A percentile compares a stretch with the other conserved stretches of the same genome.
phyloP scores from a whole-genome alignment of 1,140 invertebrate species.

The Neomicropteryx cornuta region DNA sequence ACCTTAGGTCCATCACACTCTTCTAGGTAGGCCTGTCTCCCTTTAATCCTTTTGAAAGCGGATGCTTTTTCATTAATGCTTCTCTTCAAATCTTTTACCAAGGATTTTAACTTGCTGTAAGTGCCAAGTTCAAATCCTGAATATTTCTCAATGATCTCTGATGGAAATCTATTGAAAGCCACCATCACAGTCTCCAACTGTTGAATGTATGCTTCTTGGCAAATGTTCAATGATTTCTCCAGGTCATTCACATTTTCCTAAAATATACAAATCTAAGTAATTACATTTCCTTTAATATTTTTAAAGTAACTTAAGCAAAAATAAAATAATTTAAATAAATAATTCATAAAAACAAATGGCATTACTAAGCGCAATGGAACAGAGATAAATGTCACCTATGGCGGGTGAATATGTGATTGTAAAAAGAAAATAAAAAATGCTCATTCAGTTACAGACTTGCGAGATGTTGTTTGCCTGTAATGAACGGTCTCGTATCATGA shows the following conservation, averaged over 20 bases:
- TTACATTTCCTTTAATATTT: background rate
- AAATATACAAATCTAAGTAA: constrained; percentile 5
- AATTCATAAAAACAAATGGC: background rate
- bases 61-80: constrained; percentile 8
- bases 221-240: constrained; percentile 12
- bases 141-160: constrained; percentile 11
- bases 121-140: constrained; percentile 11
- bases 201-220: constrained; percentile 12
- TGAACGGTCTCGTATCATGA: no score
- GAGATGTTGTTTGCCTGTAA: no score
- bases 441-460: no score
- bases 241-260: constrained; percentile 8
- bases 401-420: background rate
- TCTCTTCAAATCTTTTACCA: constrained; percentile 9
- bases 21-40: no score
- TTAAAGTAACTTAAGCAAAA: background rate
- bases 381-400: constrained; percentile 2
- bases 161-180: constrained; percentile 13
- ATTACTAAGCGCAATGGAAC: background rate
- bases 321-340: background rate
- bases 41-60: background rate
- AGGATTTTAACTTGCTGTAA: constrained; percentile 10
- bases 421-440: background rate
- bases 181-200: constrained; percentile 12
- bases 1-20: no score